Evolutionary conservation across 2,888 invertebrate genomes (phyloP).

Genomic region (Nymphalis urticae): DNA sequence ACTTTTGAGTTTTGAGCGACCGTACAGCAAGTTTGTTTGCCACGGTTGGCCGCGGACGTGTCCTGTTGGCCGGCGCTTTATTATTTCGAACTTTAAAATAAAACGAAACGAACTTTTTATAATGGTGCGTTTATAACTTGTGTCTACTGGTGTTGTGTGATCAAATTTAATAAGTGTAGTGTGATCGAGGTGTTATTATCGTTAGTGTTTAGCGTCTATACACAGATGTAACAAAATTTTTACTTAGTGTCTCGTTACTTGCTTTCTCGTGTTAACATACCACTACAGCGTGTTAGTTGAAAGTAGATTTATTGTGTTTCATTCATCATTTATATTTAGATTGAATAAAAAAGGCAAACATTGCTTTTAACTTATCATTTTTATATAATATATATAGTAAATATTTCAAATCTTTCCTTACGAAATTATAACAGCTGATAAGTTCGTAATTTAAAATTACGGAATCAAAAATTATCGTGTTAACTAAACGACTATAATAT

Average conservation of each 20-base stretch:
- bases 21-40: slow-evolving; percentile 66
- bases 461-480: background rate
- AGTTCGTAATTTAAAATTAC: background rate
- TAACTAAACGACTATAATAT: background rate
- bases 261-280: slow-evolving; percentile 55
- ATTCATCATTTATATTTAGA: slow-evolving; percentile 30
- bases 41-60: slow-evolving; percentile 65
- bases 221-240: slow-evolving; percentile 56
- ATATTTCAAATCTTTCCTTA: background rate
- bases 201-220: slow-evolving; percentile 47
- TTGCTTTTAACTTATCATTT: background rate
- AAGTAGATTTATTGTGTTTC: slow-evolving; percentile 38
- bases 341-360: slow-evolving; percentile 19
- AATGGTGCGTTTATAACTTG: slow-evolving; percentile 59
- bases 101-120: slow-evolving; percentile 60
- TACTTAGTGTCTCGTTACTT: slow-evolving; percentile 50
- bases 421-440: background rate
- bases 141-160: slow-evolving; percentile 52
- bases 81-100: slow-evolving; percentile 64
- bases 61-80: slow-evolving; percentile 58
- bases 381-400: background rate
- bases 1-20: slow-evolving; percentile 47
- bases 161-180: slow-evolving; percentile 52
- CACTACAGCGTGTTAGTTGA: slow-evolving; percentile 44
- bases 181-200: slow-evolving; percentile 34